Conservation (phyloP, 2,797 vertebrate genomes). For the Hippopotamyrus pictus region DNA sequence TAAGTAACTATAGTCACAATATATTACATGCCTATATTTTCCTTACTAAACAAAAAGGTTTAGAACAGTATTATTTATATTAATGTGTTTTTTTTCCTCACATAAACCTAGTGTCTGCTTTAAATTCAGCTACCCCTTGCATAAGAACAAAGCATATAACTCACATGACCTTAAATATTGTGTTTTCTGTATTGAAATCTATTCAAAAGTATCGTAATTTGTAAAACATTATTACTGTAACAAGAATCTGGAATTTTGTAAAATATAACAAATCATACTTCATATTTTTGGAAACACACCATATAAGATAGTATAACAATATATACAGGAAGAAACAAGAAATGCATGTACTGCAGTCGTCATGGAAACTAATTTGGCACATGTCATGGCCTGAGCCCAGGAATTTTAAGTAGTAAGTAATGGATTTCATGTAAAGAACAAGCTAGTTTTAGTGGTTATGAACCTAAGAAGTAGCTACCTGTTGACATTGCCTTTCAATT, state of each 20-base stretch:
- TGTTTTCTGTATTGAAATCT: not conserved
- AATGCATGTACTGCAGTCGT: not conserved
- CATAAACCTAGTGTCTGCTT: not conserved
- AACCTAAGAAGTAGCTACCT: not conserved
- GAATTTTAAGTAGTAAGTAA: conserved; percentile 1
- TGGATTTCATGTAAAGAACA: not conserved
- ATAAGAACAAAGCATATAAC: not conserved
- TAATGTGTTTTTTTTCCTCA: not conserved
- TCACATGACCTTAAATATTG: not conserved
- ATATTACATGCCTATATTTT: not conserved
- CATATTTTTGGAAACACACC: not conserved
- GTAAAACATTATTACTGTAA: not conserved
- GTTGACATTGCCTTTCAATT: not conserved
- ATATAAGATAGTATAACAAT: not conserved
- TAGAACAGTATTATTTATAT: conserved; percentile 4
- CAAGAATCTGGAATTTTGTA: not conserved
- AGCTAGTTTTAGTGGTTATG: not conserved
- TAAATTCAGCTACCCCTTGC: not conserved
- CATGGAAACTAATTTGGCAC: not conserved
- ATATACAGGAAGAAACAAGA: not conserved
- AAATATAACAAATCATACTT: not conserved
- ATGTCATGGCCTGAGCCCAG: not conserved
- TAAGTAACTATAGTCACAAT: not conserved
- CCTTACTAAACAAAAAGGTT: not conserved
- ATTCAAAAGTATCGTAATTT: not conserved